These are phyloP conservation scores for Corythoichthys haematopterus DNA, from an alignment of 2,113 vertebrate species.

Conservation along the genomic window DNA sequence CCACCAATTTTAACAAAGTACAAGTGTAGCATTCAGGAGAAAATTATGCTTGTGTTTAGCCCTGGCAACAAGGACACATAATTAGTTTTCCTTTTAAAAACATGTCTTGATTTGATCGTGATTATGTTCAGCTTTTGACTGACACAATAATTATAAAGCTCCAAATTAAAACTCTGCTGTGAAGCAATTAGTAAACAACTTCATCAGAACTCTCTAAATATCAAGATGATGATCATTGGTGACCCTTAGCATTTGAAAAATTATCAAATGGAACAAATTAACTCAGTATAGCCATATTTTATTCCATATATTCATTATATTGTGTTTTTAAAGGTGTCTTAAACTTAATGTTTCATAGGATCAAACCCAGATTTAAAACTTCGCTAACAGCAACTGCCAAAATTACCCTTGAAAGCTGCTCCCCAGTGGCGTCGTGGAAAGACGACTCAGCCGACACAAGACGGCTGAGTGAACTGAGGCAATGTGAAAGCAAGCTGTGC, in stretches of 20 bases:
- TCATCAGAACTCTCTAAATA: constrained; percentile 63
- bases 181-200: constrained; percentile 74
- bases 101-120: constrained; percentile 46
- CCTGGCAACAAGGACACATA: constrained; percentile 45
- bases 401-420: constrained; percentile 57
- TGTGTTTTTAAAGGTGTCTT: constrained; percentile 17
- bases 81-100: constrained; percentile 62
- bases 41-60: constrained; percentile 22
- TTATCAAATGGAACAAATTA: constrained; percentile 63
- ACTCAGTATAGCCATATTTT: constrained; percentile 37
- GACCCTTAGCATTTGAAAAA: constrained; percentile 15
- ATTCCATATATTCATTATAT: constrained; percentile 9
- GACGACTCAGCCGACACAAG: constrained; percentile 41
- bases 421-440: constrained; percentile 31
- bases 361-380: constrained; percentile 21
- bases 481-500: constrained; percentile 46
- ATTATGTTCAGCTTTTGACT: constrained; percentile 55
- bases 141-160: constrained; percentile 66
- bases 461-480: constrained; percentile 60
- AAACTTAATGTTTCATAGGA: constrained; percentile 21
- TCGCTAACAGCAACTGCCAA: constrained; percentile 39
- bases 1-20: neutral
- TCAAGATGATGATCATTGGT: constrained; percentile 66
- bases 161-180: constrained; percentile 73
- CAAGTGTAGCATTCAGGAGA: neutral